phyloP scores from a whole-genome alignment of 2,797 vertebrate species.

The Hippocampus kuda region DNA sequence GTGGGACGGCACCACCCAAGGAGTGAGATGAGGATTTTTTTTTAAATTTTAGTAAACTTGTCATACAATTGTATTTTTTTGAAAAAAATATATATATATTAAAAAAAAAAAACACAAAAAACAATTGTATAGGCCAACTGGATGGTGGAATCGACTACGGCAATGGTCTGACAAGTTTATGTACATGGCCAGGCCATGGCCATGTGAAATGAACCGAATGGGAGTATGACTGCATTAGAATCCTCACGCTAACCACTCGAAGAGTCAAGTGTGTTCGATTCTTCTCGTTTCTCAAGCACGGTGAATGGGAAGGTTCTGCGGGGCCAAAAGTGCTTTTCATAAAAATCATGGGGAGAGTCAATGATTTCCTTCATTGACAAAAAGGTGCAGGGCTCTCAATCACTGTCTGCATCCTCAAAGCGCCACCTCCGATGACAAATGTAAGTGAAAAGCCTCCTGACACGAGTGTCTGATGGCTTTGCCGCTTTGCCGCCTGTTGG shows the following conservation, averaged over 20 bases:
- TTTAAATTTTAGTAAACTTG: too few species aligned
- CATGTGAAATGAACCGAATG: neutral
- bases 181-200: too few species aligned
- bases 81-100: too few species aligned
- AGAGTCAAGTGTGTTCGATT: neutral
- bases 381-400: neutral
- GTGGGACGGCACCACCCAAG: too few species aligned
- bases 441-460: constrained; percentile 4
- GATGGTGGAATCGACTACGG: too few species aligned
- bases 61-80: too few species aligned
- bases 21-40: too few species aligned
- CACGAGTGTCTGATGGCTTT: constrained; percentile 2
- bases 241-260: neutral
- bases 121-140: too few species aligned
- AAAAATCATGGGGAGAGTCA: neutral
- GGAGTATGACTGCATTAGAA: neutral
- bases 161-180: too few species aligned
- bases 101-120: too few species aligned
- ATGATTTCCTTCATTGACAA: constrained; percentile 4
- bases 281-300: neutral
- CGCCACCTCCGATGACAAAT: neutral
- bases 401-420: constrained; percentile 1
- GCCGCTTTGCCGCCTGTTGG: constrained; percentile 3
- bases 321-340: neutral
- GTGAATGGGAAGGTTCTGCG: neutral